A percentile compares a stretch with the other conserved stretches of the same genome.
phyloP scores from a whole-genome alignment of 2,888 invertebrate species.

The Pantelozetes paolii region DNA sequence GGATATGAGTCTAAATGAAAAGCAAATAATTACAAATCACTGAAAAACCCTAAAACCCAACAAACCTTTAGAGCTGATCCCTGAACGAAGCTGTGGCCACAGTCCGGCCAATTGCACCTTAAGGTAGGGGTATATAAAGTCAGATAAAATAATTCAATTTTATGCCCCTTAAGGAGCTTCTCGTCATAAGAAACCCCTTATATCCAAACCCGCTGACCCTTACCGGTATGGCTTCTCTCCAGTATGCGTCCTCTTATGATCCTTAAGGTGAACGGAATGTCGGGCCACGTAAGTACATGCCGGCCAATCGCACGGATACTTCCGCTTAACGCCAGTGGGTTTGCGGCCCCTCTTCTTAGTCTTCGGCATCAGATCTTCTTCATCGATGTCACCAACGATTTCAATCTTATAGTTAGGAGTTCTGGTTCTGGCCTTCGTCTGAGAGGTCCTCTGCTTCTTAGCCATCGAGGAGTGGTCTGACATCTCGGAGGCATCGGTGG shows the following conservation, averaged over 20 bases:
- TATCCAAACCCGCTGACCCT: background rate
- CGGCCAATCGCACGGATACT: constrained; percentile 41
- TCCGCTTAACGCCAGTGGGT: constrained; percentile 16
- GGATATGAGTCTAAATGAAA: constrained; percentile 52
- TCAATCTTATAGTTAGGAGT: background rate
- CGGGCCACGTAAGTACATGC: constrained; percentile 36
- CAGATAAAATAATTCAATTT: no score
- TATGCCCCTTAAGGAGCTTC: no score
- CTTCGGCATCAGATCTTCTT: background rate
- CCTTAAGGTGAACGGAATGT: constrained; percentile 35
- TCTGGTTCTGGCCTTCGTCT: background rate
- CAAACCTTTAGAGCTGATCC: constrained; percentile 31
- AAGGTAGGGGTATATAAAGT: constrained; percentile 40
- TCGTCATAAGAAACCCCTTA: no score
- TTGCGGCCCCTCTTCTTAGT: constrained; percentile 14
- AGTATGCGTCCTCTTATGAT: constrained; percentile 54
- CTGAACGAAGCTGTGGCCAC: constrained; percentile 53
- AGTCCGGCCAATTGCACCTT: constrained; percentile 52
- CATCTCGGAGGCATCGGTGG: background rate
- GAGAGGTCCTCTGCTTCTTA: background rate
- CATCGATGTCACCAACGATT: background rate
- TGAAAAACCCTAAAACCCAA: background rate
- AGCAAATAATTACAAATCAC: background rate
- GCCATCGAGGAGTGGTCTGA: background rate
- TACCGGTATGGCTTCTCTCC: constrained; percentile 53